Percentiles rank a stretch among this genome's conserved stretches.
Conservation (phyloP, 2,888 invertebrate genomes). For the Pachliopta kotzebuea region DNA sequence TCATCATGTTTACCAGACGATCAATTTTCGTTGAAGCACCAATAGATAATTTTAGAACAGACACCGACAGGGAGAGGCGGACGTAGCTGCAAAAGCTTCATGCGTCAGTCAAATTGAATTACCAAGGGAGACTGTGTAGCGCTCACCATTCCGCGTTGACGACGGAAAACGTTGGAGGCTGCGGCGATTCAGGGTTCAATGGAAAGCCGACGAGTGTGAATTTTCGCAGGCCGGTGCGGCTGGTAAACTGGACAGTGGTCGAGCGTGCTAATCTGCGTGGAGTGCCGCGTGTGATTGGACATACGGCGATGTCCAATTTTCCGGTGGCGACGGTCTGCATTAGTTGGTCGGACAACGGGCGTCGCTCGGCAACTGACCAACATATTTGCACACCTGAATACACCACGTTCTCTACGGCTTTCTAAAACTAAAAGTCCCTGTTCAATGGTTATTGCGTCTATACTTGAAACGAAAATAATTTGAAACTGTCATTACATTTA, state of each 20-base stretch:
- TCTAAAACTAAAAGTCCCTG: background rate
- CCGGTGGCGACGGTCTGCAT: slow-evolving; percentile 63
- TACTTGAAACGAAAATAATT: too few species aligned
- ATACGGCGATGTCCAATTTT: slow-evolving; percentile 76
- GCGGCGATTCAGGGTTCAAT: slow-evolving; percentile 55
- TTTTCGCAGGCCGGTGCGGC: slow-evolving; percentile 50
- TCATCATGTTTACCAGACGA: slow-evolving; percentile 35
- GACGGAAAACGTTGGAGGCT: slow-evolving; percentile 39
- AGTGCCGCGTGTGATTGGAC: slow-evolving; percentile 78
- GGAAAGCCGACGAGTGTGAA: slow-evolving; percentile 58
- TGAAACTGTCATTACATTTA: too few species aligned
- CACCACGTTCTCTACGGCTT: slow-evolving; percentile 28
- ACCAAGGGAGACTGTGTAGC: slow-evolving; percentile 45
- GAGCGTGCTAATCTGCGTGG: slow-evolving; percentile 76
- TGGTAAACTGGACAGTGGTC: slow-evolving; percentile 58
- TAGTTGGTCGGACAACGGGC: slow-evolving; percentile 66
- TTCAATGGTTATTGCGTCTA: slow-evolving; percentile 2
- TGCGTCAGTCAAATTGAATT: slow-evolving; percentile 46
- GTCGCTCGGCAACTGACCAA: slow-evolving; percentile 55
- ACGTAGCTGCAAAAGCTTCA: slow-evolving; percentile 57
- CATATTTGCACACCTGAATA: slow-evolving; percentile 49
- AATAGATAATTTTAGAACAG: slow-evolving; percentile 60
- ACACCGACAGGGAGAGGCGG: slow-evolving; percentile 61
- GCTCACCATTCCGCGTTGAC: slow-evolving; percentile 57
- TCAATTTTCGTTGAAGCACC: slow-evolving; percentile 48